A percentile compares a stretch with the other conserved stretches of the same genome.
Conservation (phyloP, 2,113 vertebrate species). For the Cricetomys ansorgei region DNA sequence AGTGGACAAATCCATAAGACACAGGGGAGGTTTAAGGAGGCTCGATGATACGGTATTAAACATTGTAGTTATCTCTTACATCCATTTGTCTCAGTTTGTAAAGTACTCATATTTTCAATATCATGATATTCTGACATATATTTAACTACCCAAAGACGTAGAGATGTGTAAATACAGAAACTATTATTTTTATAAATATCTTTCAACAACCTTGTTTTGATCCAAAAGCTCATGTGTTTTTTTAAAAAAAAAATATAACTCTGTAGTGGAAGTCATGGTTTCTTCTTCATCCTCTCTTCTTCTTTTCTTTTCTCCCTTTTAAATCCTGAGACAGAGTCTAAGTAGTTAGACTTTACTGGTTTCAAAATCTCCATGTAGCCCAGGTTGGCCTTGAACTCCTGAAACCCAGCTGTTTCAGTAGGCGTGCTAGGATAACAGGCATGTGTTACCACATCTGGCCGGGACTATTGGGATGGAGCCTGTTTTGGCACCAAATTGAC, state of each 20-base stretch:
- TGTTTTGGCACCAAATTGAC: constrained; percentile 53
- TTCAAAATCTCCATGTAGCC: background rate
- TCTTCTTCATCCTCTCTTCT: background rate
- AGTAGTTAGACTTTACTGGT: background rate
- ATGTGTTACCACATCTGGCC: background rate
- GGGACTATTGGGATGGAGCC: background rate
- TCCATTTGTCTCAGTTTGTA: background rate
- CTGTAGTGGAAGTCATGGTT: constrained; percentile 13
- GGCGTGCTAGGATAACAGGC: background rate
- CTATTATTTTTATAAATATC: constrained; percentile 27
- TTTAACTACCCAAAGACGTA: constrained; percentile 7
- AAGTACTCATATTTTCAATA: background rate
- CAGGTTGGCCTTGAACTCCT: background rate
- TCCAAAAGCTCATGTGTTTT: background rate
- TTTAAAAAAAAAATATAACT: background rate
- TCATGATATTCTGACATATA: background rate
- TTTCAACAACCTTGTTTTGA: constrained; percentile 40
- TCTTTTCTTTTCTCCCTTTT: background rate
- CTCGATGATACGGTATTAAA: background rate
- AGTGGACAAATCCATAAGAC: constrained; percentile 68
- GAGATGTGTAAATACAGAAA: background rate
- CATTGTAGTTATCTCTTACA: background rate
- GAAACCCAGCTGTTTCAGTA: background rate
- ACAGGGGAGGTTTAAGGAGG: constrained; percentile 47
- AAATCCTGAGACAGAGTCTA: background rate